Evolutionary conservation across 2,113 vertebrate species (phyloP), one percentile per base, ranked within the genome.

Genomic region (Sinocyclocheilus maitianheensis): DNA sequence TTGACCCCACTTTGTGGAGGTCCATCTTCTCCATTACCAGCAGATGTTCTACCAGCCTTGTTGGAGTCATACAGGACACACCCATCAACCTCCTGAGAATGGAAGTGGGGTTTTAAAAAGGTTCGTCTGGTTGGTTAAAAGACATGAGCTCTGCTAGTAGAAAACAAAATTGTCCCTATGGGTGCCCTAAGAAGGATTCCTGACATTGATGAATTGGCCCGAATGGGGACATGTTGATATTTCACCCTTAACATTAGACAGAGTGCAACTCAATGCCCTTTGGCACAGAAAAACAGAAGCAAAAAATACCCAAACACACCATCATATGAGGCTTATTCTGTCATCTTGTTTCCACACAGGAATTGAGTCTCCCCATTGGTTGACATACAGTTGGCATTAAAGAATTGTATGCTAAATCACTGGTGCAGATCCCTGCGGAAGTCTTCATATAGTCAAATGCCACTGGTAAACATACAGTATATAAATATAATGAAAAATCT

Each of bases 191-290:
- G 86, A 76, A 81, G 84, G 77, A 62, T 81, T 62, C 40, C 24
- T 67, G 80, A 87, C 77, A 63, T 55, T 78, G 83, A 85, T 72
- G 71, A 77, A 85, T 74, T 43, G 12, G 80, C 34, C 30, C 20
- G 63, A 71, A 79, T 82, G 69, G 78, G 67, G 87, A 82, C 85
- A 60, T 88, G 80, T 43, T 62, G n/a, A 63, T 84, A 40, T 87
- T 55, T 62, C 71, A 71, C 55, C 76, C 58, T 74, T 24, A 60
- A 78, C 37, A 67, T 30, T 84, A 22, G 22, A 63, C 30, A 71
- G 20, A 58, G 18, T 51, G 9, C 53, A 79, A n/a, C 8, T 60
- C 53, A 37, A 60, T 8, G 77, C 18, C 75, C 53, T 62, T 60
- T 22, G 22, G 10, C 5, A 30, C 16, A 24, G 7, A 16, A 74